Conservation (phyloP, 2,888 invertebrate genomes). For the Peribatodes rhomboidaria region DNA sequence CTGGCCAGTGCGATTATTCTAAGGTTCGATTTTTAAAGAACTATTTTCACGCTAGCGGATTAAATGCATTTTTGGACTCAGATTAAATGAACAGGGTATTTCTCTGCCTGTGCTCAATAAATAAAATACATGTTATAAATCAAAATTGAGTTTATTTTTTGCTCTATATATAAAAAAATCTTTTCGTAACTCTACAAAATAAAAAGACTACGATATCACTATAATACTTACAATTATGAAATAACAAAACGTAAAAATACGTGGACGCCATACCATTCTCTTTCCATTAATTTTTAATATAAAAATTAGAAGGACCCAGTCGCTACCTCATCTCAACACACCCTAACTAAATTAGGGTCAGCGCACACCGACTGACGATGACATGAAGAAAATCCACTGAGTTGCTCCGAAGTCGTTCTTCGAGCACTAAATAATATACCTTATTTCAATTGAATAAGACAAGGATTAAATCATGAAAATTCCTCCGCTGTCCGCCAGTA, state of each 20-base stretch:
- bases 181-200: conserved; percentile 78
- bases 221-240: conserved; percentile 78
- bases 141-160: conserved; percentile 79
- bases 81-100: too few relatives aligned
- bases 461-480: too few relatives aligned
- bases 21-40: too few relatives aligned
- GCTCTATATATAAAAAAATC: conserved; percentile 79
- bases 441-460: too few relatives aligned
- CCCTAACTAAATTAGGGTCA: conserved; percentile 42
- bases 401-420: too few relatives aligned
- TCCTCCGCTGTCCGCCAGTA: too few relatives aligned
- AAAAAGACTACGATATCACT: conserved; percentile 80
- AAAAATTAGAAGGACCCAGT: conserved; percentile 80
- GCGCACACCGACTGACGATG: too few relatives aligned
- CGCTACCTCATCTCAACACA: conserved; percentile 55
- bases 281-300: conserved; percentile 84
- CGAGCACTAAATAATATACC: too few relatives aligned
- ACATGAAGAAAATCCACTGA: too few relatives aligned
- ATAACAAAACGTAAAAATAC: conserved; percentile 69
- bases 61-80: too few relatives aligned
- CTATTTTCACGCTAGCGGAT: too few relatives aligned
- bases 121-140: conserved; percentile 52
- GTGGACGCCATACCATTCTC: conserved; percentile 80
- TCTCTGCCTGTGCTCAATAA: neutral
- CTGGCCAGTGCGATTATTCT: too few relatives aligned